These are phyloP conservation scores for Conchocele bisecta DNA, from an alignment of 2,888 invertebrate species.

Conservation along the genomic window DNA sequence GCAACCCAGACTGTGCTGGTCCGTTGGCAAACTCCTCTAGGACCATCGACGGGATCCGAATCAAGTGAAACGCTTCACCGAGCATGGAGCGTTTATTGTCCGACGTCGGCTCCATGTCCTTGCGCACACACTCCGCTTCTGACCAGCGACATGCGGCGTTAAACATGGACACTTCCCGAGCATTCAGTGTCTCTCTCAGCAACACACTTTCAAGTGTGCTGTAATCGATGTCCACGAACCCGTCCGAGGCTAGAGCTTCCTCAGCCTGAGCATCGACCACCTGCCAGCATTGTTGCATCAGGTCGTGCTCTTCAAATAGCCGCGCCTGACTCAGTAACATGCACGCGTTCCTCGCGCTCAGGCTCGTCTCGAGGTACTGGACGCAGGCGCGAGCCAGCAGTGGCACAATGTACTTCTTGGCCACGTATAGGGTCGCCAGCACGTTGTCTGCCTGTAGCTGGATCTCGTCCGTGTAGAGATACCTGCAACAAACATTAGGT, in stretches of 20 bases:
- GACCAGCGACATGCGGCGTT: conserved; percentile 97
- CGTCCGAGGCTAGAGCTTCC: conserved; percentile 97
- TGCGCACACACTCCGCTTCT: conserved; percentile 92
- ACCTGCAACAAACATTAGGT: conserved; percentile 87
- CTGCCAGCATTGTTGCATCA: conserved; percentile 89
- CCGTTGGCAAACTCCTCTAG: conserved; percentile 97
- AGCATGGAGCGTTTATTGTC: conserved; percentile 86
- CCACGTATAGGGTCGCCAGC: conserved; percentile 95
- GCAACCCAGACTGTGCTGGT: conserved; percentile 95
- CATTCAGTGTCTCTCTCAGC: conserved; percentile 96
- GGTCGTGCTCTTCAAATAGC: conserved; percentile 97
- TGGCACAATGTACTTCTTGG: conserved; percentile 98
- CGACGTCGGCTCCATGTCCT: conserved; percentile 91
- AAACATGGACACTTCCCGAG: conserved; percentile 92
- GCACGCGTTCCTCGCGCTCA: conserved; percentile 98
- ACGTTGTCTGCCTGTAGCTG: conserved; percentile 97
- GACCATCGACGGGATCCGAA: conserved; percentile 96
- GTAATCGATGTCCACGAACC: conserved; percentile 97
- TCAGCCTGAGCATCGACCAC: conserved; percentile 99
- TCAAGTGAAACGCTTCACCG: conserved; percentile 90
- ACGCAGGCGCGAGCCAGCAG: conserved; percentile 97
- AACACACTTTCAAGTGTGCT: conserved; percentile 96
- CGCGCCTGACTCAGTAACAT: conserved; percentile 96
- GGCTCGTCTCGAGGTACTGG: conserved; percentile 96
- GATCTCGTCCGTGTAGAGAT: conserved; percentile 98